A percentile compares a stretch with the other conserved stretches of the same genome.
Evolutionary conservation across 2,888 invertebrate genomes (phyloP).

Genomic region (Pheosia gnoma): DNA sequence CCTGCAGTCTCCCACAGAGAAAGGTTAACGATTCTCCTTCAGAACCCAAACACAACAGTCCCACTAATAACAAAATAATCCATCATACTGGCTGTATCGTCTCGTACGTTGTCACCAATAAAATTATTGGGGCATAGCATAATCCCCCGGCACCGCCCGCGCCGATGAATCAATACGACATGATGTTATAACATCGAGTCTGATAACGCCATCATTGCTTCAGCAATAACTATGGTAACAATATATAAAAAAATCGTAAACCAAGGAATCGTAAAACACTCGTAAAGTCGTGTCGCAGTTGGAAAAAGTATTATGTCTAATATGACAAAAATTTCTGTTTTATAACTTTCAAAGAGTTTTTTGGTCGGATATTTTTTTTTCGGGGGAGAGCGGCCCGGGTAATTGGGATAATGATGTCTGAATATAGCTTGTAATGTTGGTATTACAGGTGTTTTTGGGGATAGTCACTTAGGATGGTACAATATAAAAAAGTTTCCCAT

Average conservation of each 20-base stretch:
- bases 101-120: conserved; percentile 36
- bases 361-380: conserved; percentile 25
- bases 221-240: conserved; percentile 27
- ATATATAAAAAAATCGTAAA: conserved; percentile 63
- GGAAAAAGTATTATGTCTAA: conserved; percentile 35
- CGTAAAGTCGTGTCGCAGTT: conserved; percentile 10
- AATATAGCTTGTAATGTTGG: not conserved
- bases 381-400: conserved; percentile 9
- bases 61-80: not conserved
- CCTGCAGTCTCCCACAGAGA: not conserved
- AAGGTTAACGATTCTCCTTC: not conserved
- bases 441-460: not conserved
- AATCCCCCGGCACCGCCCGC: conserved; percentile 21
- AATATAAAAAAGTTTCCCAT: no score
- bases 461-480: not conserved
- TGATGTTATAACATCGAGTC: conserved; percentile 17
- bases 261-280: conserved; percentile 29
- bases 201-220: conserved; percentile 47
- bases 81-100: conserved; percentile 10
- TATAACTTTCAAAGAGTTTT: conserved; percentile 20
- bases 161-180: conserved; percentile 29
- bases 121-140: conserved; percentile 28
- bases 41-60: not conserved
- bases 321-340: conserved; percentile 36
- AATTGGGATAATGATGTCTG: conserved; percentile 19